Percentiles rank a stretch among this genome's conserved stretches.
phyloP scores from a whole-genome alignment of 1,140 invertebrate genomes.

The Tetranychus cinnabarinus region DNA sequence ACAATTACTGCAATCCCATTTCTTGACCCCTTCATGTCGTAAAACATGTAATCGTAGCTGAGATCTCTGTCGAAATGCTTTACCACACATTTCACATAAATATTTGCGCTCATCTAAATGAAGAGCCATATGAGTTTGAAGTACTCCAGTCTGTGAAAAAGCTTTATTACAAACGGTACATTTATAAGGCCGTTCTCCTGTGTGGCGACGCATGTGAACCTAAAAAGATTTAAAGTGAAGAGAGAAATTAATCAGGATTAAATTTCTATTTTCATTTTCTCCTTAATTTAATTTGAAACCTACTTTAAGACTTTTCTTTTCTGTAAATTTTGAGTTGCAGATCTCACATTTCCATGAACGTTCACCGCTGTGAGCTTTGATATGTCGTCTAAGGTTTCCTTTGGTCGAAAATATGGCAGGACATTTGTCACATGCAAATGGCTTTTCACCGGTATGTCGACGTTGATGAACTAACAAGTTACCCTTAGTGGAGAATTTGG shows the following conservation, averaged over 20 bases:
- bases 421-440: too few relatives aligned
- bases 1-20: slow-evolving; percentile 21
- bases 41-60: slow-evolving; percentile 22
- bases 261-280: too few relatives aligned
- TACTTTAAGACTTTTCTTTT: not conserved
- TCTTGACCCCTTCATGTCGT: slow-evolving; percentile 20
- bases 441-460: too few relatives aligned
- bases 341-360: not conserved
- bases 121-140: slow-evolving; percentile 23
- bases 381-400: too few relatives aligned
- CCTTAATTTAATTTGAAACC: too few relatives aligned
- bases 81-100: slow-evolving; percentile 24
- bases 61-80: slow-evolving; percentile 23
- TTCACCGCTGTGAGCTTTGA: not conserved
- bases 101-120: slow-evolving; percentile 21
- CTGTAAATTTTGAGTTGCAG: not conserved
- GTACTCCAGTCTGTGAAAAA: slow-evolving; percentile 22
- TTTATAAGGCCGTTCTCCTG: slow-evolving; percentile 22
- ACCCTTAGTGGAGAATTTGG: too few relatives aligned
- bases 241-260: too few relatives aligned
- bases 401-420: too few relatives aligned
- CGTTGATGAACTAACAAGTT: too few relatives aligned
- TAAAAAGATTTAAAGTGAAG: not conserved
- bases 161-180: slow-evolving; percentile 20
- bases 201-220: slow-evolving; percentile 16